A percentile compares a stretch with the other conserved stretches of the same genome.
phyloP scores from a whole-genome alignment of 1,140 invertebrate species.

The Aphelenchoides avenae region DNA sequence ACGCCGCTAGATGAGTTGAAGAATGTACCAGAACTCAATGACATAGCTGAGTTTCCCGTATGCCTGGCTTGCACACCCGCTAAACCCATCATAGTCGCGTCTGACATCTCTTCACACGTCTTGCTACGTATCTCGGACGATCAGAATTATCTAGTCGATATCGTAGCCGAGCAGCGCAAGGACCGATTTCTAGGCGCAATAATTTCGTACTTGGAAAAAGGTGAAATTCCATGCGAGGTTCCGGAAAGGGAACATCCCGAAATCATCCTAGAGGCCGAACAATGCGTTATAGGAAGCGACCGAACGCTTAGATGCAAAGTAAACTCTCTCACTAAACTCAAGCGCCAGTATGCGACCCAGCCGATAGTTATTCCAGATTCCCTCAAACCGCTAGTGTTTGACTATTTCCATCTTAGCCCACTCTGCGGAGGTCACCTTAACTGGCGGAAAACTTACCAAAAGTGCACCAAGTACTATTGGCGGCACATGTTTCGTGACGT shows the following conservation, averaged over 20 bases:
- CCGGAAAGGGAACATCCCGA: background rate
- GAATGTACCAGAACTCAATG: conserved; percentile 3
- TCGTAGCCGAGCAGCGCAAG: conserved; percentile 2
- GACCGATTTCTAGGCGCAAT: background rate
- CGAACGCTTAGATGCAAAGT: too few relatives aligned
- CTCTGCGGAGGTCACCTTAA: conserved; percentile 12
- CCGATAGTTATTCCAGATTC: too few relatives aligned
- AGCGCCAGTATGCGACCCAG: too few relatives aligned
- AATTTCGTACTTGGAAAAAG: conserved; percentile 5
- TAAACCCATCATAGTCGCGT: background rate
- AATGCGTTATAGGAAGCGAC: background rate
- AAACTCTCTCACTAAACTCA: background rate
- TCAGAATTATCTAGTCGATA: background rate
- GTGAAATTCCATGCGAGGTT: background rate
- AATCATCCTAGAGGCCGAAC: background rate
- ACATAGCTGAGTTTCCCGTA: conserved; percentile 11
- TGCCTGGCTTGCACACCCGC: conserved; percentile 3
- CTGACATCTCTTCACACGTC: background rate
- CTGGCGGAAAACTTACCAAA: conserved; percentile 3
- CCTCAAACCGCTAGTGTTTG: conserved; percentile 8
- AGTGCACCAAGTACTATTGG: conserved; percentile 23
- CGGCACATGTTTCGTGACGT: conserved; percentile 5
- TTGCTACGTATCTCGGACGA: background rate
- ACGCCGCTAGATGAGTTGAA: background rate
- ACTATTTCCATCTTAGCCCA: conserved; percentile 4